phyloP scores from a whole-genome alignment of 2,113 vertebrate genomes.

The Eublepharis macularius region DNA sequence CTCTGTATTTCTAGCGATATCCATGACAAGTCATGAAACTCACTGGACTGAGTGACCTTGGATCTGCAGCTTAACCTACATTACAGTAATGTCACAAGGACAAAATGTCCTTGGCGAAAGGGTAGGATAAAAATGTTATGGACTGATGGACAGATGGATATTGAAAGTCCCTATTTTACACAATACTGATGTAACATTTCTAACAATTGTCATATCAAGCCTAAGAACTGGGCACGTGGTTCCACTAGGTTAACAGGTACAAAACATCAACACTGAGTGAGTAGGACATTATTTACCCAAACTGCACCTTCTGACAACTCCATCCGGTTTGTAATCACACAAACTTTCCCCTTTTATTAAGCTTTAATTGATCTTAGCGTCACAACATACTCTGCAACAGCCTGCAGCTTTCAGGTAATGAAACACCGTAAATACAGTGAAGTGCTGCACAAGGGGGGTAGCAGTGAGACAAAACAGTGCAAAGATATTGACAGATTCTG shows the following conservation, averaged over 20 bases:
- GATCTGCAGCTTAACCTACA: too few relatives aligned
- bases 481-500: slow-evolving; percentile 17
- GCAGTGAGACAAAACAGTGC: background rate
- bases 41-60: too few relatives aligned
- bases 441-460: slow-evolving; percentile 11
- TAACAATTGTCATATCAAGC: slow-evolving; percentile 38
- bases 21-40: too few relatives aligned
- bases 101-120: too few relatives aligned
- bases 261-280: background rate
- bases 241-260: background rate
- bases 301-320: background rate
- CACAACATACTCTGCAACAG: slow-evolving; percentile 55
- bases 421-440: slow-evolving; percentile 9
- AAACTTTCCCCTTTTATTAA: slow-evolving; percentile 47
- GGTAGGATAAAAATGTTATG: background rate
- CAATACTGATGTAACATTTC: slow-evolving; percentile 6
- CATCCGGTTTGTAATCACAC: background rate
- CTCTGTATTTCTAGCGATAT: too few relatives aligned
- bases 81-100: too few relatives aligned
- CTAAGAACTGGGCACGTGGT: slow-evolving; percentile 25
- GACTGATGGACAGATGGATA: background rate
- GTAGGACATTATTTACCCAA: slow-evolving; percentile 26
- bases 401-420: slow-evolving; percentile 48
- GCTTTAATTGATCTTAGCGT: slow-evolving; percentile 48
- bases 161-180: slow-evolving; percentile 10